Evolutionary conservation across 2,113 vertebrate genomes (phyloP).

Genomic region (Bubo bubo): DNA sequence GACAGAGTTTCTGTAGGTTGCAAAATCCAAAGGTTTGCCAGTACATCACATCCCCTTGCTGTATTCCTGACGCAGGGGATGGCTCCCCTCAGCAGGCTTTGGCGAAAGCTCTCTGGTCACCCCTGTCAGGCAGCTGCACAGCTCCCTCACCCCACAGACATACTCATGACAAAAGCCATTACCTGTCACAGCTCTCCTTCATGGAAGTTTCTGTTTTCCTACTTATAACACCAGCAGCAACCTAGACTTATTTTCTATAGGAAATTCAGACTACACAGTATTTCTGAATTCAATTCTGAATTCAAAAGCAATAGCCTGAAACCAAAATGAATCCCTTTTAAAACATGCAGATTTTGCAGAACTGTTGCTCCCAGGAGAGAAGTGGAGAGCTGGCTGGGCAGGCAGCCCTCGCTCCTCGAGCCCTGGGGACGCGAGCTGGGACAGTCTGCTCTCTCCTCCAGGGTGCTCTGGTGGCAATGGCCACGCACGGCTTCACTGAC

Average conservation of each 20-base stretch:
- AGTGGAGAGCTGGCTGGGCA: neutral
- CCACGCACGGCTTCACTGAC: accelerated
- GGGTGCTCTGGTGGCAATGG: neutral
- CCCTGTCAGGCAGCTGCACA: neutral
- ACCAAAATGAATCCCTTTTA: neutral
- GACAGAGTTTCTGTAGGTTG: neutral
- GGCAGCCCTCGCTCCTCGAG: neutral
- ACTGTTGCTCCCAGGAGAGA: neutral
- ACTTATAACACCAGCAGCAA: neutral
- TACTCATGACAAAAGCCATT: neutral
- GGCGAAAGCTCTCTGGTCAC: accelerated
- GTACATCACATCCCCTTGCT: accelerated
- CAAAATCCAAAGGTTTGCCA: neutral
- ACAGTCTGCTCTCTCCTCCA: neutral
- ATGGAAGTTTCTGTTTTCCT: neutral
- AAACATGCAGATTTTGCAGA: neutral
- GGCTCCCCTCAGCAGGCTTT: neutral
- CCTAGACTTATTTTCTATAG: neutral
- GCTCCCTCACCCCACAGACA: neutral
- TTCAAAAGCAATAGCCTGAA: neutral
- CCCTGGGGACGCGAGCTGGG: neutral
- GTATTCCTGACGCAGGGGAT: neutral
- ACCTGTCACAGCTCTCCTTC: neutral
- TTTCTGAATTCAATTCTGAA: neutral
- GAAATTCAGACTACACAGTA: neutral